phyloP scores from a whole-genome alignment of 2,888 invertebrate genomes.

The Flexamia atlantica region DNA sequence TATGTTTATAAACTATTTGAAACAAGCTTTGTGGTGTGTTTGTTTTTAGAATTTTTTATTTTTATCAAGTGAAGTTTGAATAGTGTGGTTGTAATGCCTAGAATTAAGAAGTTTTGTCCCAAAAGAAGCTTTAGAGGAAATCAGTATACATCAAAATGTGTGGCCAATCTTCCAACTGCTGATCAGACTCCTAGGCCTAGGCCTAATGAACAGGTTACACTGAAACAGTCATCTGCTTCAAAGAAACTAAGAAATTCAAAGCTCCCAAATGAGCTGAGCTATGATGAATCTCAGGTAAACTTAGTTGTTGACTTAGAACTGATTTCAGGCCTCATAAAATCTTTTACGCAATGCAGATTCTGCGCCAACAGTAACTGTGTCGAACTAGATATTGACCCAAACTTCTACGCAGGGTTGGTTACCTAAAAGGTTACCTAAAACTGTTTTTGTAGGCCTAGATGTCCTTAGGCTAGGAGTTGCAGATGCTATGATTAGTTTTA shows the following conservation, averaged over 20 bases:
- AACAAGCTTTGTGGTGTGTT: background rate
- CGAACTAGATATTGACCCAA: background rate
- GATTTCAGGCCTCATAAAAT: background rate
- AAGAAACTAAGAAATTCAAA: background rate
- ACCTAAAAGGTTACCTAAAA: background rate
- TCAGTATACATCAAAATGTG: background rate
- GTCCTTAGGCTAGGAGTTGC: background rate
- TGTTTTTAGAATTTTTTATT: background rate
- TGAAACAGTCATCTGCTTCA: background rate
- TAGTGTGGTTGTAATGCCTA: background rate
- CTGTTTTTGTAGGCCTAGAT: background rate
- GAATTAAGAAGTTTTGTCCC: background rate
- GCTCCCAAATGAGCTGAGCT: background rate
- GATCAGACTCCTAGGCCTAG: background rate
- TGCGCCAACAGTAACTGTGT: background rate
- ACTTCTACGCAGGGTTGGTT: background rate
- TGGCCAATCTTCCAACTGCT: background rate
- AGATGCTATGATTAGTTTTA: slow-evolving; percentile 10
- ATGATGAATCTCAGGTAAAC: background rate
- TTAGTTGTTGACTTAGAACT: background rate
- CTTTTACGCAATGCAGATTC: background rate
- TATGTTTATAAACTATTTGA: too few species aligned
- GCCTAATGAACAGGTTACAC: background rate
- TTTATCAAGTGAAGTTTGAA: too few species aligned
- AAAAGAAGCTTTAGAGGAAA: background rate